Evolutionary conservation across 2,888 invertebrate species (phyloP).

Genomic region (Teleiodes luculella): DNA sequence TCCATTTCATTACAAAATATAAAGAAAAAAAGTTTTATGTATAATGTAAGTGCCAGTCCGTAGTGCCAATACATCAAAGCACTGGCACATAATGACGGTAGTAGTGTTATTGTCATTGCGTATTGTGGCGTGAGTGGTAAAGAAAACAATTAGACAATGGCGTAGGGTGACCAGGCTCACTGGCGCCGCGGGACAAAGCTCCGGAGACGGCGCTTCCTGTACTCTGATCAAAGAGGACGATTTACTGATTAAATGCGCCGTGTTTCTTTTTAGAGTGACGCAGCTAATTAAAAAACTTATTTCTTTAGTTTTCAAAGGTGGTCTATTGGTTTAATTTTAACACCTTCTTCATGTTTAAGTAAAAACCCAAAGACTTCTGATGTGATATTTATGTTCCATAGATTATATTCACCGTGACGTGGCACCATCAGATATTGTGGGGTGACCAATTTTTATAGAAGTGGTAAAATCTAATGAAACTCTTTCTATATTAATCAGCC

Average conservation of each 20-base stretch:
- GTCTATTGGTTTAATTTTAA: no score
- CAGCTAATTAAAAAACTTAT: not conserved
- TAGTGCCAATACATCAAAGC: not conserved
- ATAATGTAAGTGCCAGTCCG: no score
- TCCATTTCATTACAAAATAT: no score
- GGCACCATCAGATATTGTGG: no score
- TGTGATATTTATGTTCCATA: no score
- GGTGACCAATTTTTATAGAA: no score
- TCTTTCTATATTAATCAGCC: no score
- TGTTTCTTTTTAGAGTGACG: not conserved
- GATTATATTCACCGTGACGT: no score
- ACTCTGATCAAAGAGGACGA: conserved; percentile 48
- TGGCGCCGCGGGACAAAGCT: conserved; percentile 47
- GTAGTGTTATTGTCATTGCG: conserved; percentile 43
- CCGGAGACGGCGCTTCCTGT: conserved; percentile 64
- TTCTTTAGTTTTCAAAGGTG: not conserved
- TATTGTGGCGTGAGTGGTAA: conserved; percentile 65
- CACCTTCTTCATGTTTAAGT: no score
- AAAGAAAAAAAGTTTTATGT: no score
- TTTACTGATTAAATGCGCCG: conserved; percentile 30
- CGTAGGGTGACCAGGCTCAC: conserved; percentile 48
- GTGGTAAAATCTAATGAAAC: no score
- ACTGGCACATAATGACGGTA: not conserved
- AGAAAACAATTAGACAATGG: conserved; percentile 75
- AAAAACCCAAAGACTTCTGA: no score